Percentiles rank a stretch among this genome's conserved stretches.
phyloP scores from a whole-genome alignment of 2,888 invertebrate genomes.

The Sisyra nigra region DNA sequence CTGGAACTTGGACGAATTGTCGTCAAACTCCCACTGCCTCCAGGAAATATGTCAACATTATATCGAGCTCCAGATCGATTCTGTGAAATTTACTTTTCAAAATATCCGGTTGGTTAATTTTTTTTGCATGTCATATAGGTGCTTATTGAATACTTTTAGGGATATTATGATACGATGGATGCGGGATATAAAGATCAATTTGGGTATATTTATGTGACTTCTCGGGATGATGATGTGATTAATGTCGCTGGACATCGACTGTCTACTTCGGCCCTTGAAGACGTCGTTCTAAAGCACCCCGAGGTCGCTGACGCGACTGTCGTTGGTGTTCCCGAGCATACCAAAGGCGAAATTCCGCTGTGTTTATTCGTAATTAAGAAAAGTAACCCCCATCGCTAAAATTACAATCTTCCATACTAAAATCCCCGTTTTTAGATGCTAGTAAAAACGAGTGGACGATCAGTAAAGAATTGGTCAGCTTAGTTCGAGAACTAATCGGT shows the following conservation, averaged over 20 bases:
- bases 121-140: constrained; percentile 18
- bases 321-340: constrained; percentile 74
- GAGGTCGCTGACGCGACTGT: constrained; percentile 78
- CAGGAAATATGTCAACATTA: constrained; percentile 71
- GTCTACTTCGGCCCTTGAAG: constrained; percentile 79
- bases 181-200: constrained; percentile 73
- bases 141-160: constrained; percentile 31
- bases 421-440: constrained; percentile 24
- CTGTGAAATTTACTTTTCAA: constrained; percentile 64
- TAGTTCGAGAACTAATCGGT: constrained; percentile 52
- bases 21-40: constrained; percentile 73
- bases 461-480: constrained; percentile 34
- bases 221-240: constrained; percentile 86
- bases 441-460: constrained; percentile 34
- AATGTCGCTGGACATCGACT: constrained; percentile 89
- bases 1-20: constrained; percentile 73
- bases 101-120: constrained; percentile 51
- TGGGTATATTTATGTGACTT: constrained; percentile 77
- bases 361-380: constrained; percentile 70
- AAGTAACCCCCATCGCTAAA: constrained; percentile 20
- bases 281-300: constrained; percentile 74
- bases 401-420: not conserved
- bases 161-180: constrained; percentile 90
- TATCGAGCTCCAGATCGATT: constrained; percentile 70
- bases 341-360: constrained; percentile 82